Evolutionary conservation across 2,797 vertebrate genomes (phyloP).

Genomic region (Arnoldichthys spilopterus): DNA sequence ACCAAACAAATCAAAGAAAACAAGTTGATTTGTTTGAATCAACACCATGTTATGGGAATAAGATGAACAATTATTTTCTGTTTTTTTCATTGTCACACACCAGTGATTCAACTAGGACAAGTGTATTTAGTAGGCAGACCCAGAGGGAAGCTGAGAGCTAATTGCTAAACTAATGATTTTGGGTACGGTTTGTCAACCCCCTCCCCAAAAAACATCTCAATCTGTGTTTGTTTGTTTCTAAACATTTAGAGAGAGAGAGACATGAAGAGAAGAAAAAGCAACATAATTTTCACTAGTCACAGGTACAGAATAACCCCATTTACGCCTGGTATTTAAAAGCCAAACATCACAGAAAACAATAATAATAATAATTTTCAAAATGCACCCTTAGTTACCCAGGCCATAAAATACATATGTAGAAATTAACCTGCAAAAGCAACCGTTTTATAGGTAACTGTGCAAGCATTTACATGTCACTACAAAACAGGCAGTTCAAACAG

Average conservation of each 20-base stretch:
- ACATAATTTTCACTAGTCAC: background rate
- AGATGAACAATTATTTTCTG: constrained; percentile 56
- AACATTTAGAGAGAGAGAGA: constrained; percentile 22
- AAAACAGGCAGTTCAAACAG: too few species aligned
- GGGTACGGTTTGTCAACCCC: constrained; percentile 57
- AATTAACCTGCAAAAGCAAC: too few species aligned
- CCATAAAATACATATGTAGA: too few species aligned
- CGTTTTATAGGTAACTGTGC: too few species aligned
- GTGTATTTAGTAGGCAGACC: constrained; percentile 54
- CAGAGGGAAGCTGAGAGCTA: constrained; percentile 54
- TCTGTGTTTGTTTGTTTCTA: constrained; percentile 59
- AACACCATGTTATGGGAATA: constrained; percentile 46
- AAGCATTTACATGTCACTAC: too few species aligned
- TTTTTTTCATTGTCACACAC: constrained; percentile 53
- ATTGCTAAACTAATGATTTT: constrained; percentile 68
- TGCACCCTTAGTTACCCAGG: too few species aligned
- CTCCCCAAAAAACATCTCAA: constrained; percentile 54
- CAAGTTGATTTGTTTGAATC: constrained; percentile 52
- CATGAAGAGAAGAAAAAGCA: constrained; percentile 23
- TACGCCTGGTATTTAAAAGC: background rate
- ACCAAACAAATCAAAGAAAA: constrained; percentile 16
- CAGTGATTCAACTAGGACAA: constrained; percentile 53
- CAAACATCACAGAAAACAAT: too few species aligned
- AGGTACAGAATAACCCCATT: background rate
- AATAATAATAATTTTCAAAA: too few species aligned